phyloP scores from a whole-genome alignment of 2,113 vertebrate genomes.

The Etheostoma spectabile region DNA sequence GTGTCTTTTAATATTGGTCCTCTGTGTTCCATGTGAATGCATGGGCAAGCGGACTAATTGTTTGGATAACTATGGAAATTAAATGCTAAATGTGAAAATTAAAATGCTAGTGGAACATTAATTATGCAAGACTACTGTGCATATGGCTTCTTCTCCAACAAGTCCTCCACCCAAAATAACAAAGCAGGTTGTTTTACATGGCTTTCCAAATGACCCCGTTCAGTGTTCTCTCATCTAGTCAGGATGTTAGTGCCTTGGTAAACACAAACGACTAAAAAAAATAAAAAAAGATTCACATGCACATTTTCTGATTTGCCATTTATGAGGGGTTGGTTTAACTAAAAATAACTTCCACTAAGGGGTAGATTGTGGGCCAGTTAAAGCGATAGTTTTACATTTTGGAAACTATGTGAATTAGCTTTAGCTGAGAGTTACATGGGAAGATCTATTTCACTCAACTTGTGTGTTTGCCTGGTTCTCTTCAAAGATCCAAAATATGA shows the following conservation, averaged over 20 bases:
- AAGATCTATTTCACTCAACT: too few species aligned
- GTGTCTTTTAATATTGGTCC: background rate
- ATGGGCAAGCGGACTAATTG: background rate
- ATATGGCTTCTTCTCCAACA: constrained; percentile 19
- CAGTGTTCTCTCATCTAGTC: background rate
- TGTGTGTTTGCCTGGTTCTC: too few species aligned
- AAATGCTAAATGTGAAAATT: constrained; percentile 6
- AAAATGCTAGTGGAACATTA: constrained; percentile 15
- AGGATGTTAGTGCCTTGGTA: background rate
- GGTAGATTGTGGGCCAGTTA: too few species aligned
- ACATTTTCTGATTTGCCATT: background rate
- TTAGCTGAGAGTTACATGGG: too few species aligned
- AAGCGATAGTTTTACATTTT: too few species aligned
- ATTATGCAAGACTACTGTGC: constrained; percentile 12
- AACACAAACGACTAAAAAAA: background rate
- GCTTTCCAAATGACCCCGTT: background rate
- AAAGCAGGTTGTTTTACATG: background rate
- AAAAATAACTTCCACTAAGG: too few species aligned
- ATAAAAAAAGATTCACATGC: background rate
- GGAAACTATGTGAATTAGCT: too few species aligned
- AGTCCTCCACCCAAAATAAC: constrained; percentile 4
- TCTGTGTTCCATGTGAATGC: background rate
- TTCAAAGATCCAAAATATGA: background rate
- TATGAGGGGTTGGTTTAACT: background rate
- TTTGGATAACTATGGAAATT: constrained; percentile 6